These are phyloP conservation scores for Folsomia manolachei DNA, from an alignment of 2,888 invertebrate genomes.

Conservation along the genomic window DNA sequence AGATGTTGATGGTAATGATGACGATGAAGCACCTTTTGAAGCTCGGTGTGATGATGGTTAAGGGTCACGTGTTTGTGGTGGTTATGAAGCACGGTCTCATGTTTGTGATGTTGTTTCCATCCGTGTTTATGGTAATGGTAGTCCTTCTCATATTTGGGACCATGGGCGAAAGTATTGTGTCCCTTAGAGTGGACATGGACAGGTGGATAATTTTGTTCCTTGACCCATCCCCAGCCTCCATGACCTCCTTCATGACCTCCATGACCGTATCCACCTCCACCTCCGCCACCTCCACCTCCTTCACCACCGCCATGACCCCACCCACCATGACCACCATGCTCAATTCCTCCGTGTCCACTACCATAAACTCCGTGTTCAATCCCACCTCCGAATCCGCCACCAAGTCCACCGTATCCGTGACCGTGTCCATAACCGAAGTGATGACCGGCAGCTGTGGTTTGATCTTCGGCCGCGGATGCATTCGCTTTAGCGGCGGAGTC, in stretches of 20 bases:
- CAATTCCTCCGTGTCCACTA: conserved; percentile 31
- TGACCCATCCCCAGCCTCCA: conserved; percentile 34
- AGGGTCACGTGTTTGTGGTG: conserved; percentile 20
- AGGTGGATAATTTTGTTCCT: conserved; percentile 38
- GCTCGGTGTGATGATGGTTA: conserved; percentile 19
- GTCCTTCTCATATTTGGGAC: conserved; percentile 36
- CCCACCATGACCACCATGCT: conserved; percentile 17
- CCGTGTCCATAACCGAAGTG: conserved; percentile 17
- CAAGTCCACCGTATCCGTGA: background rate
- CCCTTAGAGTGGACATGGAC: conserved; percentile 35
- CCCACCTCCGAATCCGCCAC: background rate
- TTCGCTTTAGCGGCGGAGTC: background rate
- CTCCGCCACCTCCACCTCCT: conserved; percentile 16
- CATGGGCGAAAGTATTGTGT: conserved; percentile 25
- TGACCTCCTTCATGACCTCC: conserved; percentile 11
- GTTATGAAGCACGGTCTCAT: conserved; percentile 9
- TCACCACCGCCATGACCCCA: background rate
- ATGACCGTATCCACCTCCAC: conserved; percentile 8
- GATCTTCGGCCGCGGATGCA: conserved; percentile 26
- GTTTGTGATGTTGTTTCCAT: conserved; percentile 19
- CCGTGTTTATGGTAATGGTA: conserved; percentile 37
- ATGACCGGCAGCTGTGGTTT: conserved; percentile 34
- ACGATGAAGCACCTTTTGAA: conserved; percentile 26
- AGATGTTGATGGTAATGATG: conserved; percentile 38
- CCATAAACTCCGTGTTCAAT: background rate